These are phyloP conservation scores for Phrixothrix hirtus DNA, from an alignment of 2,888 invertebrate species.

Conservation along the genomic window DNA sequence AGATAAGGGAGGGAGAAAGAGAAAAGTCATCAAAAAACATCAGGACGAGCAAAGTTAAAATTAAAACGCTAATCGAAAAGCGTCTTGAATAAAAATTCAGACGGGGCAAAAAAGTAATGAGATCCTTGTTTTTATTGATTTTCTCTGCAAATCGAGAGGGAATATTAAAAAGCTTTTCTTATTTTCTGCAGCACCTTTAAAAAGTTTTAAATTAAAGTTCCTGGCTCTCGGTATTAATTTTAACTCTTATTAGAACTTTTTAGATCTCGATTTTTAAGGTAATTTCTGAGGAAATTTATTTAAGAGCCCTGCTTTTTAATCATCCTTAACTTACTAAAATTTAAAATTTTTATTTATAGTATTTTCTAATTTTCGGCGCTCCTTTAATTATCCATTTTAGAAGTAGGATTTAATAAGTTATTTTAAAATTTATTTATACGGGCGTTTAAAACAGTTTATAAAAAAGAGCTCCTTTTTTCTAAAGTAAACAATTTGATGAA, in stretches of 20 bases:
- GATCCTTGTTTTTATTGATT: conserved; percentile 52
- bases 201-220: conserved; percentile 38
- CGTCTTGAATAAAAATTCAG: conserved; percentile 38
- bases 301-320: conserved; percentile 11
- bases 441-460: too few relatives aligned
- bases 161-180: conserved; percentile 52
- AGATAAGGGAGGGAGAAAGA: conserved; percentile 41
- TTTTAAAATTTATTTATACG: too few relatives aligned
- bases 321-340: not conserved
- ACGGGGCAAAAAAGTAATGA: conserved; percentile 49
- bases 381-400: too few relatives aligned
- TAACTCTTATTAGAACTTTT: conserved; percentile 31
- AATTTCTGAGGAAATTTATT: conserved; percentile 25
- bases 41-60: conserved; percentile 42
- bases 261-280: conserved; percentile 29
- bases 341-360: not conserved
- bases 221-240: conserved; percentile 32
- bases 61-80: conserved; percentile 50
- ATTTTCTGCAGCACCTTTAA: conserved; percentile 41
- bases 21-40: conserved; percentile 45
- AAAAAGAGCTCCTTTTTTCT: too few relatives aligned
- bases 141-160: conserved; percentile 48
- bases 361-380: too few relatives aligned
- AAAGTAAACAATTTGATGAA: too few relatives aligned
- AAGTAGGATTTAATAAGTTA: too few relatives aligned